Evolutionary conservation across 2,888 invertebrate genomes (phyloP).

Genomic region (Dioctria linearis): DNA sequence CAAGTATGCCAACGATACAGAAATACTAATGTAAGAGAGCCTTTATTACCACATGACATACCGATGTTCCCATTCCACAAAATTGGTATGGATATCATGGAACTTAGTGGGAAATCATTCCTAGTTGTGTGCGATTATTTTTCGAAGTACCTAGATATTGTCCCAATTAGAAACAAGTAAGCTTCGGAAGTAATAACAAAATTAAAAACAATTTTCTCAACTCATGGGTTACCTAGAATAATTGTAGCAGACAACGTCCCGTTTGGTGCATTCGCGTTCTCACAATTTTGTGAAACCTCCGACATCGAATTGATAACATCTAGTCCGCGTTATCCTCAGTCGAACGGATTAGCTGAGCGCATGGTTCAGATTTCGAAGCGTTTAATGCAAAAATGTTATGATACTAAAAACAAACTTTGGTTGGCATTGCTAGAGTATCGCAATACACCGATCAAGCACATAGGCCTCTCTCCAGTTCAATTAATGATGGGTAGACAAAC

Average conservation of each 20-base stretch:
- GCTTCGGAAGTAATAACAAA: not conserved
- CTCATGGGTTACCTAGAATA: slow-evolving; percentile 58
- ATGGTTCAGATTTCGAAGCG: slow-evolving; percentile 30
- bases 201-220: slow-evolving; percentile 8
- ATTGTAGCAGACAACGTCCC: slow-evolving; percentile 60
- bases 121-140: slow-evolving; percentile 60
- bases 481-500: slow-evolving; percentile 29
- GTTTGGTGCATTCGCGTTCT: slow-evolving; percentile 60
- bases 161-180: not conserved
- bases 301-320: slow-evolving; percentile 58
- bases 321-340: slow-evolving; percentile 56
- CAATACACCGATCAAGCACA: slow-evolving; percentile 9
- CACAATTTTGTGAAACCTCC: slow-evolving; percentile 59
- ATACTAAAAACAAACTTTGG: not conserved
- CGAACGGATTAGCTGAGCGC: slow-evolving; percentile 12
- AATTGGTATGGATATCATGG: slow-evolving; percentile 61
- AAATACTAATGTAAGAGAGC: slow-evolving; percentile 21
- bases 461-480: slow-evolving; percentile 7
- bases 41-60: slow-evolving; percentile 24
- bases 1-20: slow-evolving; percentile 45
- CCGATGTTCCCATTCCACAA: slow-evolving; percentile 54
- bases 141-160: slow-evolving; percentile 58
- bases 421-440: not conserved
- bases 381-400: slow-evolving; percentile 10
- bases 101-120: slow-evolving; percentile 46